Evolutionary conservation across 2,888 invertebrate genomes (phyloP).

Genomic region (Aricia artaxerxes): DNA sequence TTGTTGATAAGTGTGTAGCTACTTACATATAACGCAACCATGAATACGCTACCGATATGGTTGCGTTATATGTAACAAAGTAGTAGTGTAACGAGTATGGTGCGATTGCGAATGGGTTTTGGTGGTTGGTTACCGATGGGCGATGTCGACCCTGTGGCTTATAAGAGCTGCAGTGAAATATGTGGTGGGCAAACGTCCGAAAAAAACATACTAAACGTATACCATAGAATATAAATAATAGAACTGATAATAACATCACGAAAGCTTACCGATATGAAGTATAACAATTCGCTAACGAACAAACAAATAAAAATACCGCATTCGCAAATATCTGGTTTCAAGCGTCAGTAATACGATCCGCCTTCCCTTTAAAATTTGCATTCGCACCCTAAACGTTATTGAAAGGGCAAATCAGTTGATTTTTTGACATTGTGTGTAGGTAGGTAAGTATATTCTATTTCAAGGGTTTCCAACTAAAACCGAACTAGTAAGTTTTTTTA

Average conservation of each 20-base stretch:
- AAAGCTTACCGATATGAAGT: neutral
- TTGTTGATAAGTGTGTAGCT: no score
- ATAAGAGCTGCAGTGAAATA: no score
- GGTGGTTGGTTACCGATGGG: no score
- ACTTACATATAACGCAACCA: no score
- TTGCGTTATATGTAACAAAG: no score
- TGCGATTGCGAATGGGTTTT: no score
- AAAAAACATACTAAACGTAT: no score
- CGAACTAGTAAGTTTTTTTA: neutral
- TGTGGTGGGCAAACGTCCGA: no score
- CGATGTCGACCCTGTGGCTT: no score
- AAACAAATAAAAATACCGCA: neutral
- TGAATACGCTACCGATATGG: no score
- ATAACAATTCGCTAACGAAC: neutral
- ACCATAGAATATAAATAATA: neutral
- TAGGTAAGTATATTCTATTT: slow-evolving; percentile 15
- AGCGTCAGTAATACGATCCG: slow-evolving; percentile 20
- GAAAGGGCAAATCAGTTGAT: slow-evolving; percentile 9
- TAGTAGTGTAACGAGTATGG: no score
- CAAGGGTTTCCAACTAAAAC: neutral
- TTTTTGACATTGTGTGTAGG: slow-evolving; percentile 16
- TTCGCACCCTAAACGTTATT: slow-evolving; percentile 15
- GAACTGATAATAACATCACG: neutral
- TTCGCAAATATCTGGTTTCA: slow-evolving; percentile 18
- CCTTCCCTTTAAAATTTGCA: slow-evolving; percentile 22